Evolutionary conservation across 1,140 invertebrate genomes (phyloP).

Genomic region (Campodea augens): DNA sequence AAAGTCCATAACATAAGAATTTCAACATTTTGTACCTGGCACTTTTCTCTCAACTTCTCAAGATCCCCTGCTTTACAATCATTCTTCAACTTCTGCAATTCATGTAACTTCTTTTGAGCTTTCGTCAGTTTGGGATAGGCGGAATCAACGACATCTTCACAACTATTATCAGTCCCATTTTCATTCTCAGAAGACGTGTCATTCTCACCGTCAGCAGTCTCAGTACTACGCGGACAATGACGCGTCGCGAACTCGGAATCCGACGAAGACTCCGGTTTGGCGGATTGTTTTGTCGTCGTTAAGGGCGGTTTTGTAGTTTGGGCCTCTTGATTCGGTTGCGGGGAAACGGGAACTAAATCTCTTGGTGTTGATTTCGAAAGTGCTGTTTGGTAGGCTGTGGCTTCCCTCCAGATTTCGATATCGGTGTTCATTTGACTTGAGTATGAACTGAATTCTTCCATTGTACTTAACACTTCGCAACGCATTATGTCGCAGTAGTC

Average conservation of each 20-base stretch:
- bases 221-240: background rate
- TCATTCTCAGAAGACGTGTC: constrained; percentile 5
- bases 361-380: constrained; percentile 27
- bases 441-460: constrained; percentile 36
- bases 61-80: constrained; percentile 63
- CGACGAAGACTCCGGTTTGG: background rate
- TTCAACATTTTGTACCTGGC: too few relatives aligned
- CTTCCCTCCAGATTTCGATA: constrained; percentile 52
- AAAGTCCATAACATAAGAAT: too few relatives aligned
- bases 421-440: constrained; percentile 40
- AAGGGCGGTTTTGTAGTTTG: too few relatives aligned
- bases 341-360: constrained; percentile 17
- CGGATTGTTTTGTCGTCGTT: background rate
- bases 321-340: constrained; percentile 11
- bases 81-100: constrained; percentile 44
- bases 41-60: constrained; percentile 45
- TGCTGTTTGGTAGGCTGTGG: constrained; percentile 41
- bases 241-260: too few relatives aligned
- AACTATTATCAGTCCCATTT: constrained; percentile 25
- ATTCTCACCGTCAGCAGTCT: background rate
- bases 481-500: constrained; percentile 91
- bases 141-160: constrained; percentile 41
- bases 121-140: constrained; percentile 38
- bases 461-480: constrained; percentile 63
- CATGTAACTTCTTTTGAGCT: constrained; percentile 27